Evolutionary conservation across 2,113 vertebrate genomes (phyloP), one percentile per base, ranked within the genome.

Genomic region (Monopterus albus): DNA sequence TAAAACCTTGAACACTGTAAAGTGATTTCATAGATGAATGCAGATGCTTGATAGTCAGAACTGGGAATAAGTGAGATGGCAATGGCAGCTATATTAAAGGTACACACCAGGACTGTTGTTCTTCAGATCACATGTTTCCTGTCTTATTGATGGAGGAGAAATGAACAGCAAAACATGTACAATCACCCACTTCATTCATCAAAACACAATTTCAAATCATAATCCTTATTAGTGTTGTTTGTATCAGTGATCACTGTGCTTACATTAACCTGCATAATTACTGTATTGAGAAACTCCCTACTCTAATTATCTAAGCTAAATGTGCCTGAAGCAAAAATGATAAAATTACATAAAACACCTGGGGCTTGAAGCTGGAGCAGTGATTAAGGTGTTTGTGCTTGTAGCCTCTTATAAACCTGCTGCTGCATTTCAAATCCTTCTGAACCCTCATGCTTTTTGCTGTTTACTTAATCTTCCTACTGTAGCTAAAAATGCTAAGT

Each of bases 361-460:
- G 11, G 7, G 17, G 12, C 61, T 42, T 17, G 4, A 58, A 47
- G 13, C 36, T 61, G 39, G 4, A 36, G 15, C 47, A 42, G 52
- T 50, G 59, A 69, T 72, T 53, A 77, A 55, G 63, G 18, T 0
- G 0, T 33, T 36, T 39, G 26, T 2, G 31, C 40, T 40, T 62
- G 45, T 59, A 33, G 53, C 70, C 63, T 75, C 33, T 23, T 39
- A 0, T 77, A 45, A 82, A 63, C 64, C 43, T 73, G 39, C 10
- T 40, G 29, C 60, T 25, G 25, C 25, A 17, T 11, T 1, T 46
- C 18, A 60, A 55, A 70, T 61, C 60, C 67, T 25, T 29, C 26
- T 17, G 35, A 31, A 42, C 35, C 40, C 50, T 25, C 15, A 18
- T 40, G 51, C 12, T 29, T 20, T 63, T 26, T 15, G 7, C 14